These are phyloP conservation scores for Thera britannica DNA, from an alignment of 2,888 invertebrate species.

Conservation along the genomic window DNA sequence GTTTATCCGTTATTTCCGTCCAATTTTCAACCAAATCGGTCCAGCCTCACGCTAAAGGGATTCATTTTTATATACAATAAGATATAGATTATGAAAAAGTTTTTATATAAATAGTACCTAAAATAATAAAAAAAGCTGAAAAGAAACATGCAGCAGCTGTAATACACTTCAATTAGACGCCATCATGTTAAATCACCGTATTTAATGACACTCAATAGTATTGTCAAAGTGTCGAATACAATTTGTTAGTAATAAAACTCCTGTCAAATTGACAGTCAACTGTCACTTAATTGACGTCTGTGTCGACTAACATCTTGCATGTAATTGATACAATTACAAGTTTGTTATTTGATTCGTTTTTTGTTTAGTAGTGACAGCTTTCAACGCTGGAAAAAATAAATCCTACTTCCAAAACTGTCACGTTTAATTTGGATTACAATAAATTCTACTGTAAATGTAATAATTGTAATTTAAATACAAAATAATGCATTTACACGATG, in stretches of 20 bases:
- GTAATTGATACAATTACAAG: constrained; percentile 26
- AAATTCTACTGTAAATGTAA: too few relatives aligned
- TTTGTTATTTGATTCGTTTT: constrained; percentile 16
- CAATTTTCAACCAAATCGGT: too few relatives aligned
- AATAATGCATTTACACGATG: too few relatives aligned
- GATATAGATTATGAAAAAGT: constrained; percentile 17
- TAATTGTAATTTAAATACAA: too few relatives aligned
- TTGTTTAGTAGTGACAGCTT: constrained; percentile 10
- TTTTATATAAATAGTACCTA: constrained; percentile 23
- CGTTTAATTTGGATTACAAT: too few relatives aligned
- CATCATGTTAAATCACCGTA: constrained; percentile 6
- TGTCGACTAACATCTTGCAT: background rate
- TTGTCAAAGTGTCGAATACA: constrained; percentile 9
- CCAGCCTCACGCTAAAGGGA: too few relatives aligned
- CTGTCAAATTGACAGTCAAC: constrained; percentile 14
- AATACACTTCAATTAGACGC: background rate
- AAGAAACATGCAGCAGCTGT: background rate
- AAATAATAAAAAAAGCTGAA: background rate
- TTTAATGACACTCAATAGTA: constrained; percentile 12
- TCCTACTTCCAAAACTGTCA: background rate
- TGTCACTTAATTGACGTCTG: constrained; percentile 12
- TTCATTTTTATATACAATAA: too few relatives aligned
- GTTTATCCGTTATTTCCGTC: too few relatives aligned
- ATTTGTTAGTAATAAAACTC: constrained; percentile 12
- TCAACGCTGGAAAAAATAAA: background rate